These are phyloP conservation scores for Siderastrea radians DNA, from an alignment of 92 coral and sea anemone genomes.

Conservation along the genomic window DNA sequence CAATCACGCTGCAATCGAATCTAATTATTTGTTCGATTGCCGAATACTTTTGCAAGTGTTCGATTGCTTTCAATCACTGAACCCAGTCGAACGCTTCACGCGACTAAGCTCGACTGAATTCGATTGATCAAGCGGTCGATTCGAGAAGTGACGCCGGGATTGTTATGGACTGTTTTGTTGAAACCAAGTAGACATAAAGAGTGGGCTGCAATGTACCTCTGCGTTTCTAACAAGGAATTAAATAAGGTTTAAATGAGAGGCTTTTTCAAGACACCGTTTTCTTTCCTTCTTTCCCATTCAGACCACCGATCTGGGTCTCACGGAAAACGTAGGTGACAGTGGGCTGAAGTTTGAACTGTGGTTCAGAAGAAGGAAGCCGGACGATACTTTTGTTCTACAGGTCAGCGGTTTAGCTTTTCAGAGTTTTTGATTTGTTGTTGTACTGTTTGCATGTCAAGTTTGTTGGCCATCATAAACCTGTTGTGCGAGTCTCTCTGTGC, in stretches of 20 bases:
- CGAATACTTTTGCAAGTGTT: no score
- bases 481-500: not conserved
- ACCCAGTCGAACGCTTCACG: no score
- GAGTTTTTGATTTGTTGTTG: not conserved
- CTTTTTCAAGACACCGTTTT: not conserved
- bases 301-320: conserved; percentile 96
- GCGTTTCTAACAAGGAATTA: no score
- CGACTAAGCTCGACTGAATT: no score
- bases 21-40: no score
- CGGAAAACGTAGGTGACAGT: conserved; percentile 95
- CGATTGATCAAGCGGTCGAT: no score
- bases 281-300: conserved; percentile 34
- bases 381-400: conserved; percentile 91
- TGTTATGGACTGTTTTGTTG: no score
- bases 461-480: not conserved
- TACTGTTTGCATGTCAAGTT: not conserved
- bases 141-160: no score
- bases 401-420: conserved; percentile 43
- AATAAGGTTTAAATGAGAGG: not conserved
- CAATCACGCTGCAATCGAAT: no score
- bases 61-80: no score
- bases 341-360: conserved; percentile 97
- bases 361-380: conserved; percentile 90
- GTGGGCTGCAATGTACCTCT: no score
- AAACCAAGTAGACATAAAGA: no score